Conservation (phyloP, 2,888 invertebrate species). For the Sisyra nigra region DNA sequence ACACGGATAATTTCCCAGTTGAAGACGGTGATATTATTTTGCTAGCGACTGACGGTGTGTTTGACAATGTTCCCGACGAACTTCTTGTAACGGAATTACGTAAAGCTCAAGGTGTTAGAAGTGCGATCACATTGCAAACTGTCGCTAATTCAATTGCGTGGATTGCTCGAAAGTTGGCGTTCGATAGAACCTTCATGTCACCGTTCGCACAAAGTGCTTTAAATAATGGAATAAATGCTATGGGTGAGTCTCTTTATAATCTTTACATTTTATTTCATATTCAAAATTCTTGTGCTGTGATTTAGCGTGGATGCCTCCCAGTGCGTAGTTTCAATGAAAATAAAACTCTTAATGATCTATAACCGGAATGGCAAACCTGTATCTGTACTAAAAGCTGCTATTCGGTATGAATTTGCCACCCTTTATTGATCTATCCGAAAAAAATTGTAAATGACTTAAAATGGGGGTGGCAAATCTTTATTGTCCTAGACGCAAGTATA, state of each 20-base stretch:
- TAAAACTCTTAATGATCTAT: too few species aligned
- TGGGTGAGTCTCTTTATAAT: slow-evolving; percentile 40
- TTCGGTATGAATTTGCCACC: too few species aligned
- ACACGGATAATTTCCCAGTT: slow-evolving; percentile 72
- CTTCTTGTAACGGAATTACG: slow-evolving; percentile 74
- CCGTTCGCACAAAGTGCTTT: slow-evolving; percentile 90
- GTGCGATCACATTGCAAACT: slow-evolving; percentile 64
- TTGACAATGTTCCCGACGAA: slow-evolving; percentile 92
- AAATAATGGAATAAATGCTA: slow-evolving; percentile 82
- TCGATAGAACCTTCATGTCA: slow-evolving; percentile 88
- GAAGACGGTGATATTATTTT: slow-evolving; percentile 89
- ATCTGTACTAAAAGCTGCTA: too few species aligned
- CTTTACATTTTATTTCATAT: background rate
- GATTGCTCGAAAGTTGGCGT: slow-evolving; percentile 87
- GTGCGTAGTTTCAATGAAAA: too few species aligned
- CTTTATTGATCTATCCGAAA: too few species aligned
- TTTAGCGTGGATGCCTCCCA: too few species aligned
- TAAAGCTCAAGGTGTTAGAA: slow-evolving; percentile 52
- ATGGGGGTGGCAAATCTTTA: too few species aligned
- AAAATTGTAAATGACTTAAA: too few species aligned
- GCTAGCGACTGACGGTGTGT: slow-evolving; percentile 94
- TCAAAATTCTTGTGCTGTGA: too few species aligned
- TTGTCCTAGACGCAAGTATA: too few species aligned
- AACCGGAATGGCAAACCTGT: too few species aligned
- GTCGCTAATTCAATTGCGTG: slow-evolving; percentile 90